Evolutionary conservation across 2,888 invertebrate genomes (phyloP).

Genomic region (Venustoraphidia nigricollis): DNA sequence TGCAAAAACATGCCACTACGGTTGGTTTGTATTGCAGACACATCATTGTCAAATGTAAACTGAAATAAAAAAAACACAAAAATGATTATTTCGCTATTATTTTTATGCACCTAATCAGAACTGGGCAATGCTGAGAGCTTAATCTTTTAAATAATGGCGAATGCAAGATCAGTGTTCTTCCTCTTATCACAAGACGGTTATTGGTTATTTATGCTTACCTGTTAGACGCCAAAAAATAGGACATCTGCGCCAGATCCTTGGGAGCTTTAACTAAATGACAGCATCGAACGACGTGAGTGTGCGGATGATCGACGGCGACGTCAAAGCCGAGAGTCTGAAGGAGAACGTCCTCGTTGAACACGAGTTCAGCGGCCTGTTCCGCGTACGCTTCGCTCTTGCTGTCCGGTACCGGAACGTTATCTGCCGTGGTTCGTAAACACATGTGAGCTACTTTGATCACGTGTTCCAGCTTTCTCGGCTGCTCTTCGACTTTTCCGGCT

Average conservation of each 20-base stretch:
- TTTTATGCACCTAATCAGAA: background rate
- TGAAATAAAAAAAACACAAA: slow-evolving; percentile 33
- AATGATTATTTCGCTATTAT: background rate
- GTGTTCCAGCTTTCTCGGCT: slow-evolving; percentile 93
- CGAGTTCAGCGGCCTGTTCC: slow-evolving; percentile 79
- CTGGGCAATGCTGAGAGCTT: too few species aligned
- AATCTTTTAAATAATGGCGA: too few species aligned
- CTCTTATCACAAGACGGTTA: too few species aligned
- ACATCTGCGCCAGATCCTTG: slow-evolving; percentile 93
- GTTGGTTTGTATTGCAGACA: slow-evolving; percentile 93
- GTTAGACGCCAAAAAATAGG: slow-evolving; percentile 98
- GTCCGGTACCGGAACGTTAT: slow-evolving; percentile 59
- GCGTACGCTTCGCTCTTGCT: slow-evolving; percentile 50
- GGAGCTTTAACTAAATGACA: slow-evolving; percentile 45
- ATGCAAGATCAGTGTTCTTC: too few species aligned
- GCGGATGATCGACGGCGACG: slow-evolving; percentile 95
- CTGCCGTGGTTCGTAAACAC: slow-evolving; percentile 59
- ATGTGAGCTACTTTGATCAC: slow-evolving; percentile 83
- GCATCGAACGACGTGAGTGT: slow-evolving; percentile 80
- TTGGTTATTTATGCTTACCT: slow-evolving; percentile 37
- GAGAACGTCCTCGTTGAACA: slow-evolving; percentile 91
- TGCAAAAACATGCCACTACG: slow-evolving; percentile 95
- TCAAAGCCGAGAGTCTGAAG: slow-evolving; percentile 97
- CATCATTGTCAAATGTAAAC: slow-evolving; percentile 94
- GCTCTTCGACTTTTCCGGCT: slow-evolving; percentile 96